Base-by-base conservation (phyloP, 64 coral and sea anemone species). In the Montipora capricornis region DNA sequence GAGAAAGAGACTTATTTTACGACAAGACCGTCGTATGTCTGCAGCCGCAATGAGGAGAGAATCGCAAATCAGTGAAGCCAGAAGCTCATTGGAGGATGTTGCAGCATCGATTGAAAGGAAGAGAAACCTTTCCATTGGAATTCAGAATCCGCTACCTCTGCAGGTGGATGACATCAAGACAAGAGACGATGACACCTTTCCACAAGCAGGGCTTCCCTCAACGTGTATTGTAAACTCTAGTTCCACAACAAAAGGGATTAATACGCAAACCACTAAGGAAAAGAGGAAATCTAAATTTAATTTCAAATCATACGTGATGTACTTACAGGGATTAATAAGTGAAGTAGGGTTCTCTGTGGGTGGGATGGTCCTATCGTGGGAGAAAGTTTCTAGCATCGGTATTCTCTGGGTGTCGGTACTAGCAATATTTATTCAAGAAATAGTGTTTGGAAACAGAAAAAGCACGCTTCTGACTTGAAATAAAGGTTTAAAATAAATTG, bases 241-340 rank as follows among this genome's bases (percentile, higher is more conserved):
- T 47, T 92, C 67, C 20, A 93, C 77, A 19, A 79, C 76, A 37
- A 88, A 49, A 11, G 7, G 37, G 5, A 49, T 2, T 20, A 79
- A 82, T 9, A 15, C 46, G n/a, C 53, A 19, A 4, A 16, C 69
- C 10, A 14, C 75, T 19, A 59, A 8, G 7, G 87, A 77, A 71
- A 79, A 73, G 4, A 93, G 73, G 64, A 97, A 97, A 71, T 87
- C 75, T 5, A 98, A 93, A 49, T 98, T 98, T 47, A 95, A 93
- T 74, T 98, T 98, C 87, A 95, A 98, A 64, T 94, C 94, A 1
- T 98, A 98, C 51, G 94, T 98, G 17, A 93, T 98, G 91, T 98
- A 98, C 66, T 69, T 98, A 91, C 96, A 98, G 48, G 94, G 96
- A 0, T 75, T 98, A 13, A 95, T 93, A 47, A 94, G 87, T 1